Base-by-base conservation (phyloP, 1,140 invertebrate species). In the Oryctes rhinoceros region DNA sequence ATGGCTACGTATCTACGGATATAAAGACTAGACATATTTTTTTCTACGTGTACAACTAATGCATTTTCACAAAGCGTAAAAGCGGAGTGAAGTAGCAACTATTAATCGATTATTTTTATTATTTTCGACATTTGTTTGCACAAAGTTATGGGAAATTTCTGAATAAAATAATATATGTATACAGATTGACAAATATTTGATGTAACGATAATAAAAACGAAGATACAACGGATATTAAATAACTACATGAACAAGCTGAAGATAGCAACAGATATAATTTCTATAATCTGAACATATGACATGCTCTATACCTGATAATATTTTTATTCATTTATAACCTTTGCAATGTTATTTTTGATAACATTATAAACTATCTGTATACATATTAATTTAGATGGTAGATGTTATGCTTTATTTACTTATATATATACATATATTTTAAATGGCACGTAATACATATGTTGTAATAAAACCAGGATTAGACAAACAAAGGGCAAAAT, bases 221-320 rank as follows among this genome's bases (percentile, higher is more conserved):
- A 18, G 65, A 67, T 24, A 67, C 30, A 30, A 67, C 65, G 4
- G 13, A 67, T 67, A 67, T 67, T 67, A 67, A 67, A 67, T 67
- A 67, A 67, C 65, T 67, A 67, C 18, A 67, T 67, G 65, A 67
- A 67, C 65, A 67, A 20, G 65, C 74, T 76, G 39, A 76, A 76
- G 74, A 76, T 76, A 76, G 74, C 35, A 76, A 48, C 39, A 44
- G 44, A 76, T 76, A 76, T 76, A 76, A 76, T 76, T 76, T 76
- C 74, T 76, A 76, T 76, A 76, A 76, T 76, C 74, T 76, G 74
- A 76, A 76, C 74, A 76, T 76, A 76, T 76, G 74, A 76, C 74
- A 48, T 9, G 15, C 10, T 44, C 39, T 18, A 18, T 35, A 18
- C 20, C 30, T 67, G 74, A 76, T 76, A 76, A 76, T 48, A 76